These are phyloP conservation scores for Neolamprologus modestus DNA, from an alignment of 2,113 vertebrate species.

Conservation along the genomic window DNA sequence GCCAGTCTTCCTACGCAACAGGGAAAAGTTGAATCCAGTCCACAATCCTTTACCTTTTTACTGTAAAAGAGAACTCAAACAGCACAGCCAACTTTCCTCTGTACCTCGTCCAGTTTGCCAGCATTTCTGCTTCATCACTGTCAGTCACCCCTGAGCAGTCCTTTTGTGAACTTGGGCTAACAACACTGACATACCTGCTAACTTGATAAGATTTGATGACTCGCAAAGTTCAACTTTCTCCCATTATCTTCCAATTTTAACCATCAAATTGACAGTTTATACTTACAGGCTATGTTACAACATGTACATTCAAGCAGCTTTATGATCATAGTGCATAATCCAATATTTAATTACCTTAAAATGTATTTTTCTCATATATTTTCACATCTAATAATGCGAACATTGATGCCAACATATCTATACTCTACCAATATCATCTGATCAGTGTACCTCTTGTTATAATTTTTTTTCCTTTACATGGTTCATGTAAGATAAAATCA, in stretches of 20 bases:
- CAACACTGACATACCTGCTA: background rate
- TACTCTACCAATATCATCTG: background rate
- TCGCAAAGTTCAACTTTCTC: background rate
- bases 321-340: background rate
- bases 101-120: background rate
- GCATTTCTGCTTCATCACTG: background rate
- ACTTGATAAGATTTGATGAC: background rate
- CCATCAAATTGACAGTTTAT: background rate
- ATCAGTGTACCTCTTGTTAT: background rate
- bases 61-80: background rate
- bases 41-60: background rate
- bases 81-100: background rate
- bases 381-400: background rate
- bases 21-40: background rate
- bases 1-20: background rate
- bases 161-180: background rate
- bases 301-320: background rate
- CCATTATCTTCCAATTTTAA: background rate
- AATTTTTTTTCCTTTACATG: background rate
- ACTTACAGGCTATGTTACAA: background rate
- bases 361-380: background rate
- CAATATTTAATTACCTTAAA: background rate
- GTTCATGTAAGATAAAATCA: background rate
- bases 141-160: background rate
- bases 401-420: background rate